Percentiles rank a stretch among this genome's conserved stretches.
Conservation (phyloP, 2,113 vertebrate genomes). For the Ammodytes dubius region DNA sequence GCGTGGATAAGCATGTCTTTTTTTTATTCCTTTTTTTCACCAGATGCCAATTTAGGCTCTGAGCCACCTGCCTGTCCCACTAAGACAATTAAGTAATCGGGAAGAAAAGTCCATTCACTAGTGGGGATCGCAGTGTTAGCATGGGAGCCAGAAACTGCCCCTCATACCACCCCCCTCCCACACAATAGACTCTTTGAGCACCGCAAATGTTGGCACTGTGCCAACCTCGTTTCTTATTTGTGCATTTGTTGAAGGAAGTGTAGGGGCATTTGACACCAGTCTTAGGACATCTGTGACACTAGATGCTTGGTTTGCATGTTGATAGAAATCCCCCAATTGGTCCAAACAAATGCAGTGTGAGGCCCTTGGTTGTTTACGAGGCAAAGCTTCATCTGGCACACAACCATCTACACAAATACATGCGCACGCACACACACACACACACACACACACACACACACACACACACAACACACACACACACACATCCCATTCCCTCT, state of each 20-base stretch:
- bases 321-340: slow-evolving; percentile 41
- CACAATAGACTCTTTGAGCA: slow-evolving; percentile 60
- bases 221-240: slow-evolving; percentile 67
- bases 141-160: slow-evolving; percentile 40
- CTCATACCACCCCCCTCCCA: slow-evolving; percentile 26
- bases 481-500: background rate
- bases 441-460: slow-evolving; percentile 5
- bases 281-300: slow-evolving; percentile 58
- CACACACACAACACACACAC: slow-evolving; percentile 14
- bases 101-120: slow-evolving; percentile 73
- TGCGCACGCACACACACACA: slow-evolving; percentile 10
- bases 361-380: slow-evolving; percentile 49
- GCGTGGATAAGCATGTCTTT: slow-evolving; percentile 34
- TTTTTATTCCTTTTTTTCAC: slow-evolving; percentile 32
- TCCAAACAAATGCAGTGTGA: slow-evolving; percentile 23
- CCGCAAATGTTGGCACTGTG: slow-evolving; percentile 49
- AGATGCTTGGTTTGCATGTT: slow-evolving; percentile 49
- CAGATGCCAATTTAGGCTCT: slow-evolving; percentile 70
- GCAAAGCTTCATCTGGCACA: slow-evolving; percentile 46
- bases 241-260: slow-evolving; percentile 66
- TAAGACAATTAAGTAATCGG: slow-evolving; percentile 77
- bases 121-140: slow-evolving; percentile 43
- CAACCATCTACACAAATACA: slow-evolving; percentile 26
- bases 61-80: slow-evolving; percentile 76
- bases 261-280: slow-evolving; percentile 59